Evolutionary conservation across 2,888 invertebrate species (phyloP).

Genomic region (Noctua fimbriata): DNA sequence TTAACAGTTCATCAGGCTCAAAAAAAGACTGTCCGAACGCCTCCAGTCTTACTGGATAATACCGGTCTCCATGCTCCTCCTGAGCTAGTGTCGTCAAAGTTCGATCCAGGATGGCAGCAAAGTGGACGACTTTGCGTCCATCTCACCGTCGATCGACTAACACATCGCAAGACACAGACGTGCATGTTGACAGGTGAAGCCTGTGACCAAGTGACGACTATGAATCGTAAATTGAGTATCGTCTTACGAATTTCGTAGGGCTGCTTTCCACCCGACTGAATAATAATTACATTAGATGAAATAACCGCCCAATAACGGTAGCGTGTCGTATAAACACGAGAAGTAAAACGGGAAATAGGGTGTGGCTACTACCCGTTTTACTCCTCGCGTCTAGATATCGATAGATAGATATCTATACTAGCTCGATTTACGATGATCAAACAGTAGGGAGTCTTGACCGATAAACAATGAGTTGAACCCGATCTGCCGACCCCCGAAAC

Average conservation of each 20-base stretch:
- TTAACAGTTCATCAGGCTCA: neutral
- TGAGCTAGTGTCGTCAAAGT: neutral
- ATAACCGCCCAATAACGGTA: neutral
- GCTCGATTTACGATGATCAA: neutral
- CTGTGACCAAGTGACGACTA: neutral
- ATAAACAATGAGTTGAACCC: neutral
- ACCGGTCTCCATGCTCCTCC: neutral
- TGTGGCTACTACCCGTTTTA: neutral
- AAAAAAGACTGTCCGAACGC: neutral
- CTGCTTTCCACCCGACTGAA: slow-evolving; percentile 25
- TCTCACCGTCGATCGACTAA: neutral
- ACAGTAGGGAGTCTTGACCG: neutral
- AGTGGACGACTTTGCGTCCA: neutral
- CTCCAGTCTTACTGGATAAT: neutral
- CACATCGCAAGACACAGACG: neutral
- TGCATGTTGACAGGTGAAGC: neutral
- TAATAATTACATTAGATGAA: slow-evolving; percentile 25
- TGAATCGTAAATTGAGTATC: neutral
- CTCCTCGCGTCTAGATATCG: neutral
- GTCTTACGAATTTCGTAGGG: slow-evolving; percentile 8
- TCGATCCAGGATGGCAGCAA: neutral
- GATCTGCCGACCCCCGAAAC: neutral
- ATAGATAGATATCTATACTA: no score
- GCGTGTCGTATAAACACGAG: neutral
- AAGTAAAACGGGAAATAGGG: neutral